Evolutionary conservation across 2,113 vertebrate species (phyloP), one percentile per base, ranked within the genome.

Genomic region (Ophthalmolycus amberensis): DNA sequence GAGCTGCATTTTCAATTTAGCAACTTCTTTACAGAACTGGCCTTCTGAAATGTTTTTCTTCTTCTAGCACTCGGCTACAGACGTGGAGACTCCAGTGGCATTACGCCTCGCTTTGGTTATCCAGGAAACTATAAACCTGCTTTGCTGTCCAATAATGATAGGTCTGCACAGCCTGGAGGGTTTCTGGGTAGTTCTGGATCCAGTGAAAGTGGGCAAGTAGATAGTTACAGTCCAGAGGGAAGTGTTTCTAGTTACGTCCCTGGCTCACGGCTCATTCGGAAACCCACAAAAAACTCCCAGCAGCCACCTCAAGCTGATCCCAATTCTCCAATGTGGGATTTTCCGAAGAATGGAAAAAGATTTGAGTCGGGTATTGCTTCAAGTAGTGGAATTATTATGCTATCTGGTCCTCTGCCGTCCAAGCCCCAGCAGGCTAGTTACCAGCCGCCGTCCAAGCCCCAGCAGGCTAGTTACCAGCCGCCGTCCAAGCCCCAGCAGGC

Each of bases 201-300:
- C 11, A 52, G 65, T 54, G 32, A 58, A 1, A 10, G 9, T 0
- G 50, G 20, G 22, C 7, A 0, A 11, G 10, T 67, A 76, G 48
- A 29, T 67, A 7, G 80, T 14, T 48, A 77, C 59, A 76, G 64
- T 82, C 80, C 15, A 11, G 48, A 32, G 16, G 38, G 75, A 85
- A 65, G 77, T 71, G 65, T 68, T 68, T 34, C 75, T 18, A 62
- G 10, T 71, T 82, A 67, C 75, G 44, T 4, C 7, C 42, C 66
- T 62, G 1, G 15, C 10, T 38, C 69, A 22, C 1, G 1, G 1
- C 1, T 10, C 0, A 15, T 0, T 14, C 20, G 16, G 20, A 75
- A 76, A 34, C 52, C 37, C 2, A 54, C 6, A 20, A 9, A 15
- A 14, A 25, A 9, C 20, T 40, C 16, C 6, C 48, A 60, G 11